A percentile compares a stretch with the other conserved stretches of the same genome.
These are phyloP conservation scores for Peucedramus taeniatus DNA, from an alignment of 2,113 vertebrate genomes.

Conservation along the genomic window DNA sequence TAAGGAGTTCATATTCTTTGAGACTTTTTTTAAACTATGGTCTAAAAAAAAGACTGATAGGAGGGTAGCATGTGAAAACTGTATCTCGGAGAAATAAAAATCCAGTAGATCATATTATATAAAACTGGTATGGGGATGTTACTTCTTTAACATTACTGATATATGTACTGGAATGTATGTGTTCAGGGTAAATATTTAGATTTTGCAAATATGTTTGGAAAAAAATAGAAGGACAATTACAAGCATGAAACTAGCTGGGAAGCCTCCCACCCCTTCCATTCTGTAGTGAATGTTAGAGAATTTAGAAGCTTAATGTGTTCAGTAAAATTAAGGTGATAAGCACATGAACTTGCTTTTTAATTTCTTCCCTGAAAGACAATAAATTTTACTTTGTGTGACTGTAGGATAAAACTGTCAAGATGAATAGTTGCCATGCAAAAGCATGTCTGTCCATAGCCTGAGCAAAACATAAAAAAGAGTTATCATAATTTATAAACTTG, in stretches of 20 bases:
- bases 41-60: not conserved
- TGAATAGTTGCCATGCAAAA: not conserved
- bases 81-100: not conserved
- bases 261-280: not conserved
- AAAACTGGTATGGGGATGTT: not conserved
- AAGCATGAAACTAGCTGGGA: not conserved
- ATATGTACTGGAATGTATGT: not conserved
- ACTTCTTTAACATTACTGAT: not conserved
- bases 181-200: not conserved
- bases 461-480: not conserved
- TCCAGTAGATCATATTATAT: not conserved
- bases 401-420: not conserved
- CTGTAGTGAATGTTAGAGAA: not conserved
- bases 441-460: not conserved
- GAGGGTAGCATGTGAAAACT: not conserved
- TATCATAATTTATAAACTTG: not conserved
- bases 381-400: not conserved
- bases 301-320: not conserved
- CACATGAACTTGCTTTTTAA: not conserved
- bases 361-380: not conserved
- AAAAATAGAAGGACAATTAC: not conserved
- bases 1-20: not conserved
- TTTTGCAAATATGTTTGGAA: not conserved
- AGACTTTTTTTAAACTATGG: fast-evolving
- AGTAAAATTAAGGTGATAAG: not conserved